Percentiles rank a stretch among this genome's conserved stretches.
Evolutionary conservation across 1,140 invertebrate genomes (phyloP).

Genomic region (Propsilocerus akamusi): DNA sequence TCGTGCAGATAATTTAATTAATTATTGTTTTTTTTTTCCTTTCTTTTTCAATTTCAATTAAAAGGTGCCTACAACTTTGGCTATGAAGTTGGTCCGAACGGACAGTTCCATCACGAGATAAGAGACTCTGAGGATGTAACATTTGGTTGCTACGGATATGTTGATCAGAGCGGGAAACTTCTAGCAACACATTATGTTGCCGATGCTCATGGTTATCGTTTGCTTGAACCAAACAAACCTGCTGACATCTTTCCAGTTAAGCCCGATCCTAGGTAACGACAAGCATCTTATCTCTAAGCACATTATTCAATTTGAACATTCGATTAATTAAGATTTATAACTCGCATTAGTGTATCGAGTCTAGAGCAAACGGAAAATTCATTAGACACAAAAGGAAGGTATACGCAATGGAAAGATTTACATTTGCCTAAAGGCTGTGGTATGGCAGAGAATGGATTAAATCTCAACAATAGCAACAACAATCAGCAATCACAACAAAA

Average conservation of each 20-base stretch:
- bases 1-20: background rate
- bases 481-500: constrained; percentile 14
- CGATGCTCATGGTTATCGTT: constrained; percentile 55
- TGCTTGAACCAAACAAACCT: constrained; percentile 42
- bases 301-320: background rate
- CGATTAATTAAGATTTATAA: constrained; percentile 8
- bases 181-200: constrained; percentile 55
- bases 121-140: constrained; percentile 51
- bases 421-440: constrained; percentile 40
- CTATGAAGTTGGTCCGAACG: constrained; percentile 48
- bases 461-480: constrained; percentile 5
- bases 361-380: constrained; percentile 14
- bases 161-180: constrained; percentile 43
- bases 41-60: background rate
- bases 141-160: constrained; percentile 59
- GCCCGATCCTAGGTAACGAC: constrained; percentile 9
- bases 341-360: constrained; percentile 11
- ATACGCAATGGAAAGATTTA: constrained; percentile 34
- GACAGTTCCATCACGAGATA: constrained; percentile 60
- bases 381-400: constrained; percentile 30
- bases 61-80: constrained; percentile 49
- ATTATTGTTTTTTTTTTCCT: background rate
- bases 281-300: background rate
- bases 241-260: constrained; percentile 41
- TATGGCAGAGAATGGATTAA: constrained; percentile 22